Base-by-base conservation (phyloP, 2,113 vertebrate genomes). In the Sinosuthora webbiana region DNA sequence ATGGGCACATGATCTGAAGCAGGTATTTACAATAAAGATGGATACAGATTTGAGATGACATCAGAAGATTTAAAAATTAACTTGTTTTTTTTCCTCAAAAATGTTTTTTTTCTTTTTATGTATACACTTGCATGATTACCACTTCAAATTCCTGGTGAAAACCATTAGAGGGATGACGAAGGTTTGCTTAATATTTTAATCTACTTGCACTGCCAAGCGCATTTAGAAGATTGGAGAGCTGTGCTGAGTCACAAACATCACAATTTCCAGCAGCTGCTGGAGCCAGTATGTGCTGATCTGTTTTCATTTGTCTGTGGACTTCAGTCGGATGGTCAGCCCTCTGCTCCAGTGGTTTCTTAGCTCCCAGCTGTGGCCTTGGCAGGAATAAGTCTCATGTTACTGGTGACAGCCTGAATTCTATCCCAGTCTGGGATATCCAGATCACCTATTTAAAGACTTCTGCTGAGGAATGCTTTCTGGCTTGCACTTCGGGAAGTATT, bases 311-410 rank as follows among this genome's bases (percentile, higher is more conserved):
- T 13, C 39, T 53, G 3, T 41, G 45, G 50, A 24, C 28, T 31
- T 28, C 45, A 44, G 37, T 18, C 27, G 2, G 8, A 69, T 52
- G 49, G 25, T 52, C 75, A 82, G 50, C 57, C n/a, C 62, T 53
- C 14, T 3, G 6, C 37, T 85, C 42, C 7, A 0, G 18, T 60
- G 0, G 0, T 4, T 75, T 59, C 56, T 53, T 21, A 64, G 44
- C 57, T 93, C 79, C 57, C 76, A 92, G 37, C 53, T 75, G 41
- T 73, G 57, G 30, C 76, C 63, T 64, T 59, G 67, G 28, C 33
- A 80, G 67, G 20, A 63, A 49, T 41, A 88, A 55, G 37, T 42
- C 70, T 88, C 3, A 0, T 59, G 11, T 50, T 63, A 56, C 65
- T 85, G 39, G 39, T 75, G 44, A 10, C 33, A 71, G 31, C 52